Percentiles rank a stretch among this genome's conserved stretches.
phyloP scores from a whole-genome alignment of 2,113 vertebrate species.

The Psammodynastes pulverulentus region DNA sequence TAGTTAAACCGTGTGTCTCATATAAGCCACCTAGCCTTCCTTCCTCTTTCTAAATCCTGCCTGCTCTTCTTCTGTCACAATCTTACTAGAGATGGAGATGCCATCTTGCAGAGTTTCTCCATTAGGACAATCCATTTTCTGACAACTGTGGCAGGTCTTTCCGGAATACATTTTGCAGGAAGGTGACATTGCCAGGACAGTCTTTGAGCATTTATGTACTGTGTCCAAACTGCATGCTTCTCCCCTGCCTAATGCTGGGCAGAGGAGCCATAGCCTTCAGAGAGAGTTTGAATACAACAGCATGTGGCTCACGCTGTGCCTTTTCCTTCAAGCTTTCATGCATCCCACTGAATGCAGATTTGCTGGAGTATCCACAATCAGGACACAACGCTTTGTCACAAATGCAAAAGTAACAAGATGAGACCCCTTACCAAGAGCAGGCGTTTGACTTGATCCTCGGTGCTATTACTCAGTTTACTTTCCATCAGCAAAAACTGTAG shows the following conservation, averaged over 20 bases:
- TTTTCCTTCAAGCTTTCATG: background rate
- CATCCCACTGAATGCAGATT: background rate
- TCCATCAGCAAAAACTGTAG: slow-evolving; percentile 52
- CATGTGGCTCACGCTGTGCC: background rate
- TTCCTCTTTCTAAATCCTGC: background rate
- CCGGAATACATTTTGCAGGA: background rate
- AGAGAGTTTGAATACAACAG: background rate
- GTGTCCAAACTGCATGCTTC: background rate
- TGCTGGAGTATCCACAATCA: background rate
- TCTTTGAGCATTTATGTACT: background rate
- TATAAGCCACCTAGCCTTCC: background rate
- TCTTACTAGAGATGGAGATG: background rate
- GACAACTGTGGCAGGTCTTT: background rate
- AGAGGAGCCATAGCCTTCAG: background rate
- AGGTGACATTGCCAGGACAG: background rate
- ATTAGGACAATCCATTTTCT: background rate
- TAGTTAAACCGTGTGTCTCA: background rate
- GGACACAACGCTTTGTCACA: background rate
- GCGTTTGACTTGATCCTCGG: slow-evolving; percentile 79
- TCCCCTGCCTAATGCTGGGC: background rate
- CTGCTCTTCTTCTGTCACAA: background rate
- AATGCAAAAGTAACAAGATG: too few species aligned
- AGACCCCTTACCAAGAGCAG: slow-evolving; percentile 74
- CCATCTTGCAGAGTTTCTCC: background rate
- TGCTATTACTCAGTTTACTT: slow-evolving; percentile 64